Evolutionary conservation across 2,888 invertebrate genomes (phyloP).

Genomic region (Ectropis crepuscularia): DNA sequence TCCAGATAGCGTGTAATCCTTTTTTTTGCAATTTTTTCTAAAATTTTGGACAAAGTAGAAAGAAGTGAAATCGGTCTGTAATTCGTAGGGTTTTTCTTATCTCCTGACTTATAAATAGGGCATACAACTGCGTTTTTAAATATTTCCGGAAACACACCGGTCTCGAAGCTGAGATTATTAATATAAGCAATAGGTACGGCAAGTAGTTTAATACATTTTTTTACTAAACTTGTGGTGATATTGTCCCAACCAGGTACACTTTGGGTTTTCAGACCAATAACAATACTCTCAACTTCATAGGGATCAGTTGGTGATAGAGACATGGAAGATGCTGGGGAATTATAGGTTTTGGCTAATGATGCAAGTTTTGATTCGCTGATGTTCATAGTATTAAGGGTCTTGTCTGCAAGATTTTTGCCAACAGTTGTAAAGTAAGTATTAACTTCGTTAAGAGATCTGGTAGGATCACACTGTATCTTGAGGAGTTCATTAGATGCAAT

Average conservation of each 20-base stretch:
- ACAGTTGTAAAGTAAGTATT: background rate
- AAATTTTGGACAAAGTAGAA: background rate
- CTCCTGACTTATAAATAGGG: background rate
- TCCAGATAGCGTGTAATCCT: background rate
- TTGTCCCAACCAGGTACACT: background rate
- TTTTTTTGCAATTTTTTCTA: background rate
- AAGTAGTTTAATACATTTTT: background rate
- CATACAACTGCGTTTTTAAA: background rate
- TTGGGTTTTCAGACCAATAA: background rate
- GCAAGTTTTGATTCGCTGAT: background rate
- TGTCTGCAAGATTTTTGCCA: background rate
- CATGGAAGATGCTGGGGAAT: background rate
- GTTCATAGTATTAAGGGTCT: background rate
- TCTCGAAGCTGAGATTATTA: background rate
- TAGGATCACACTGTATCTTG: background rate
- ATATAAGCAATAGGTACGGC: background rate
- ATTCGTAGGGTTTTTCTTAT: background rate
- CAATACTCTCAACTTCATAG: background rate
- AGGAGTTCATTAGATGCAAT: background rate
- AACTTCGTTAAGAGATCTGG: background rate
- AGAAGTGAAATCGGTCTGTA: background rate
- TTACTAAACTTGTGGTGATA: background rate
- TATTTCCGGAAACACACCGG: background rate
- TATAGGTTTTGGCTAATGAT: background rate
- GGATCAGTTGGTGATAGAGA: background rate